phyloP scores from a whole-genome alignment of 1,140 invertebrate genomes.

The Eurosta solidaginis region DNA sequence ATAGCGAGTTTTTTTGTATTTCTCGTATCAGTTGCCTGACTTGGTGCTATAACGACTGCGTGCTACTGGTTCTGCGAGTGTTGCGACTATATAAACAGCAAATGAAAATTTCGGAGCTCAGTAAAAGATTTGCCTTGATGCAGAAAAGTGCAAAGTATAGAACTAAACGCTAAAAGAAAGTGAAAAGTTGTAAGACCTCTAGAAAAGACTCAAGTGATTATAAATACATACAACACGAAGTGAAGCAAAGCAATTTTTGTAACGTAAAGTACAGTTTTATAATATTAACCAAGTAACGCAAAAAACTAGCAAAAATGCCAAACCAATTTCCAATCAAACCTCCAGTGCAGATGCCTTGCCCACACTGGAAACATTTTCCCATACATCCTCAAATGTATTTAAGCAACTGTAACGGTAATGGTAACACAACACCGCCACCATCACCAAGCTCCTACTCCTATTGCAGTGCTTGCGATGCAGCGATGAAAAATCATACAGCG shows the following conservation, averaged over 20 bases:
- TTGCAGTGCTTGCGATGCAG: constrained; percentile 30
- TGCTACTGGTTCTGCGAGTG: neutral
- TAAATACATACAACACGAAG: too few relatives aligned
- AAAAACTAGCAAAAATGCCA: constrained; percentile 49
- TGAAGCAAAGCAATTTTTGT: neutral
- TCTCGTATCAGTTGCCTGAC: neutral
- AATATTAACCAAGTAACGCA: neutral
- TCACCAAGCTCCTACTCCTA: constrained; percentile 26
- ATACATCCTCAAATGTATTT: constrained; percentile 44
- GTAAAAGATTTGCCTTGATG: constrained; percentile 11
- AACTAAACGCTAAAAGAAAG: neutral
- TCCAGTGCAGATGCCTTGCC: constrained; percentile 56
- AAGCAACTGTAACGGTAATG: neutral
- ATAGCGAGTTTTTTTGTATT: neutral
- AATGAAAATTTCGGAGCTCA: neutral
- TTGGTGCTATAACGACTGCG: neutral
- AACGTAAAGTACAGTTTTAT: neutral
- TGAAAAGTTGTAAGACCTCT: too few relatives aligned
- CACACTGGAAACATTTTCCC: constrained; percentile 56
- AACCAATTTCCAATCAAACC: constrained; percentile 50
- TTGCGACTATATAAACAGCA: constrained; percentile 10
- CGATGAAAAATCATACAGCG: neutral
- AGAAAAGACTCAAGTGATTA: too few relatives aligned
- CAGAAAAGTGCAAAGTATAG: neutral
- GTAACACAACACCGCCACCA: neutral